These are phyloP conservation scores for Drosophila punjabiensis DNA, from an alignment of 1,140 invertebrate genomes.

Conservation along the genomic window DNA sequence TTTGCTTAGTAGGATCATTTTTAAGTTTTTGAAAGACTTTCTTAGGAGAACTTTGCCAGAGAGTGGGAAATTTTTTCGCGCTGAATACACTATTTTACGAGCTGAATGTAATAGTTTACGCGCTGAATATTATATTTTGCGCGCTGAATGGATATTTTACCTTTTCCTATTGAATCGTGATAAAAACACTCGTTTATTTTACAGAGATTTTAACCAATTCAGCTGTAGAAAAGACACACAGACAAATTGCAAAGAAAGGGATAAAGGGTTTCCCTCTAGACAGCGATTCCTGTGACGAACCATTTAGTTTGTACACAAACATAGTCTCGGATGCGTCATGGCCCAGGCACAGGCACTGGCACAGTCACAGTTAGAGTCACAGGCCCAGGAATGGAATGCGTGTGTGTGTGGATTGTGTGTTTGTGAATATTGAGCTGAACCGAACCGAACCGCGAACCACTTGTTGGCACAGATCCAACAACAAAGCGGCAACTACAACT, in stretches of 20 bases:
- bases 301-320: conserved; percentile 16
- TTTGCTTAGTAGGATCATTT: background rate
- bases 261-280: background rate
- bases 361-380: background rate
- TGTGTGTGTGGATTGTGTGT: conserved; percentile 10
- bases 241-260: no score
- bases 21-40: background rate
- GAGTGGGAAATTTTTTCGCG: background rate
- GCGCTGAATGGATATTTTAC: background rate
- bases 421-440: conserved; percentile 42
- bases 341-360: conserved; percentile 7
- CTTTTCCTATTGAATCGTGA: no score
- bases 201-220: no score
- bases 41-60: background rate
- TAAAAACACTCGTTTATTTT: no score
- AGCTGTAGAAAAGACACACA: no score
- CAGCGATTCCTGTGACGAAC: background rate
- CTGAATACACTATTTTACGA: background rate
- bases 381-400: conserved; percentile 55
- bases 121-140: background rate
- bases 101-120: background rate
- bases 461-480: conserved; percentile 75
- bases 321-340: conserved; percentile 33
- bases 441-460: conserved; percentile 61
- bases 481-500: conserved; percentile 20